Evolutionary conservation across 2,888 invertebrate genomes (phyloP).

Genomic region (Troides oblongomaculatus): DNA sequence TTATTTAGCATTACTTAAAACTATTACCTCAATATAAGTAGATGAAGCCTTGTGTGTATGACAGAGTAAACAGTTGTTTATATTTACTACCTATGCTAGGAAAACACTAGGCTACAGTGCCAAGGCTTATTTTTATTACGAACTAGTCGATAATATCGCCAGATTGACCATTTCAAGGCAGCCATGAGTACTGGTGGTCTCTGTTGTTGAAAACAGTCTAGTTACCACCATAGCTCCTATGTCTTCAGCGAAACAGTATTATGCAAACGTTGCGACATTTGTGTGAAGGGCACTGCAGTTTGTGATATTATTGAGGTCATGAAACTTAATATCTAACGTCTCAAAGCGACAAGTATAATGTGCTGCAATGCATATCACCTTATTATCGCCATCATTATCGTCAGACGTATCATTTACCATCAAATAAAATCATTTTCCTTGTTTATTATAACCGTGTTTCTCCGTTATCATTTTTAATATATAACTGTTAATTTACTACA

Average conservation of each 20-base stretch:
- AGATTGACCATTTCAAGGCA: background rate
- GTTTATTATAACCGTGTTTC: too few relatives aligned
- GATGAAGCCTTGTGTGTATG: constrained; percentile 14
- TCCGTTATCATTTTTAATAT: too few relatives aligned
- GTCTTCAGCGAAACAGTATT: too few relatives aligned
- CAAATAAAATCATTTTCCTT: too few relatives aligned
- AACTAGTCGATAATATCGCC: background rate
- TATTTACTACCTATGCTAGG: constrained; percentile 2
- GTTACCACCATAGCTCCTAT: too few relatives aligned
- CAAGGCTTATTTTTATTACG: constrained; percentile 19
- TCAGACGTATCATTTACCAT: too few relatives aligned
- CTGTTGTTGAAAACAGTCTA: background rate
- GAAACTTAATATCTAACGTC: background rate
- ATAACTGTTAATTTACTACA: too few relatives aligned
- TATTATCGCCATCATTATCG: too few relatives aligned
- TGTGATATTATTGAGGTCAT: too few relatives aligned
- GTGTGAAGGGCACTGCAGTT: too few relatives aligned
- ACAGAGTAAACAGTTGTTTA: constrained; percentile 19
- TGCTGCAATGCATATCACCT: background rate
- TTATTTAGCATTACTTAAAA: constrained; percentile 2
- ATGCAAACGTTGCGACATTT: too few relatives aligned
- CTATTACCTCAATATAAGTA: background rate
- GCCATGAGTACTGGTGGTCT: background rate
- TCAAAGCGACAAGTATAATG: background rate
- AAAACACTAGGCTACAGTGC: constrained; percentile 13